Conservation (phyloP, 1,140 invertebrate genomes). For the Plectrocnemia conspersa region DNA sequence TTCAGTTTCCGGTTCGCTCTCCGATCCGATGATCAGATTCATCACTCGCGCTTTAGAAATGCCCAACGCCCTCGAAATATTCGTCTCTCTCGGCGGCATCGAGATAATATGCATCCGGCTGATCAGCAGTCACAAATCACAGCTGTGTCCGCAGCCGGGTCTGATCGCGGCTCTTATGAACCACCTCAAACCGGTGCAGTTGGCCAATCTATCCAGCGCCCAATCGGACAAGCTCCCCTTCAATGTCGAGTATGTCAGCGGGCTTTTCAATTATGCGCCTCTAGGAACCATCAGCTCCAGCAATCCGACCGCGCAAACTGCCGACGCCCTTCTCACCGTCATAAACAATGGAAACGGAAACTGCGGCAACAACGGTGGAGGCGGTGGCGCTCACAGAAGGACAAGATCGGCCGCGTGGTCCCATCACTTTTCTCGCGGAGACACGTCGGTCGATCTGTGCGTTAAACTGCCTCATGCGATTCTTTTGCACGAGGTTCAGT, state of each 20-base stretch:
- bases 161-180: slow-evolving; percentile 49
- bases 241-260: slow-evolving; percentile 54
- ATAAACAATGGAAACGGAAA: slow-evolving; percentile 39
- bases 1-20: slow-evolving; percentile 37
- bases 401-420: slow-evolving; percentile 85
- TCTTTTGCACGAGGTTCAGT: slow-evolving; percentile 80
- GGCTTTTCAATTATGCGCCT: slow-evolving; percentile 84
- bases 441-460: slow-evolving; percentile 79
- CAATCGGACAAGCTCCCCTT: too few relatives aligned
- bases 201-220: slow-evolving; percentile 52
- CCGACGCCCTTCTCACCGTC: slow-evolving; percentile 69
- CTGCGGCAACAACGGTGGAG: slow-evolving; percentile 53
- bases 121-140: slow-evolving; percentile 46
- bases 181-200: slow-evolving; percentile 47
- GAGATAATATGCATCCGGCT: slow-evolving; percentile 47
- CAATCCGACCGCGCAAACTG: slow-evolving; percentile 80
- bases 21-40: slow-evolving; percentile 46
- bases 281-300: slow-evolving; percentile 73
- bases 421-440: slow-evolving; percentile 89
- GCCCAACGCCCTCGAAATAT: slow-evolving; percentile 42
- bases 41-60: slow-evolving; percentile 44
- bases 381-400: slow-evolving; percentile 69
- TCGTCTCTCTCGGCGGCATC: slow-evolving; percentile 43
- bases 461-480: slow-evolving; percentile 86
- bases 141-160: slow-evolving; percentile 41